Conservation (phyloP, 2,113 vertebrate genomes). For the Rhinogobius similis region DNA sequence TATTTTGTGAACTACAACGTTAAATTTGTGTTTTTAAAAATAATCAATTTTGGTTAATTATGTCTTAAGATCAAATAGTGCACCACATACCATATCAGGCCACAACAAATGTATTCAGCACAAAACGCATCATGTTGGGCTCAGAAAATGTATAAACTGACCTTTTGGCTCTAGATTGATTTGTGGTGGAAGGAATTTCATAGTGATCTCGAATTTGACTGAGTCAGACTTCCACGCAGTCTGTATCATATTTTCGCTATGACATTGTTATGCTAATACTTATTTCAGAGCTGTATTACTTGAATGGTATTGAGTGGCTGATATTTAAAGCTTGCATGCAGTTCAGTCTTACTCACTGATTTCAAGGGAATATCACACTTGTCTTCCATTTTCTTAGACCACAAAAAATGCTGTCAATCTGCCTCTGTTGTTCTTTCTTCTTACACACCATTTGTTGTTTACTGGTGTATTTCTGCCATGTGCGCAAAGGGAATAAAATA, state of each 20-base stretch:
- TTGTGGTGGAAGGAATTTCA: constrained; percentile 58
- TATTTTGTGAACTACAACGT: too few relatives aligned
- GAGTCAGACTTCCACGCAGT: constrained; percentile 42
- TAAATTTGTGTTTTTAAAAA: too few relatives aligned
- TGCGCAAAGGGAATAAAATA: not conserved
- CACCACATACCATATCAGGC: not conserved
- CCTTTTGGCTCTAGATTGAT: constrained; percentile 56
- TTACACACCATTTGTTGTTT: not conserved
- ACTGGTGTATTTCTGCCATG: constrained; percentile 3
- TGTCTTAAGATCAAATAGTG: not conserved
- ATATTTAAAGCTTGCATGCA: constrained; percentile 62
- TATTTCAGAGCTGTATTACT: constrained; percentile 46
- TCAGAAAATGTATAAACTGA: constrained; percentile 47
- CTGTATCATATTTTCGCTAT: constrained; percentile 67
- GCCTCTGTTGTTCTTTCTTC: constrained; percentile 20
- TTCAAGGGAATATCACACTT: constrained; percentile 56
- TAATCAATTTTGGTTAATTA: too few relatives aligned
- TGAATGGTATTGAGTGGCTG: constrained; percentile 52
- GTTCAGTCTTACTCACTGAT: constrained; percentile 46
- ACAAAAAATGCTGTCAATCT: constrained; percentile 36
- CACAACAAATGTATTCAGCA: not conserved
- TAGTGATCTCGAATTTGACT: constrained; percentile 63
- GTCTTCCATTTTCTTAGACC: constrained; percentile 29
- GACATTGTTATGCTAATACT: constrained; percentile 52
- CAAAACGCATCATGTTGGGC: not conserved